Evolutionary conservation across 2,797 vertebrate species (phyloP).

Genomic region (Poecile montanus): DNA sequence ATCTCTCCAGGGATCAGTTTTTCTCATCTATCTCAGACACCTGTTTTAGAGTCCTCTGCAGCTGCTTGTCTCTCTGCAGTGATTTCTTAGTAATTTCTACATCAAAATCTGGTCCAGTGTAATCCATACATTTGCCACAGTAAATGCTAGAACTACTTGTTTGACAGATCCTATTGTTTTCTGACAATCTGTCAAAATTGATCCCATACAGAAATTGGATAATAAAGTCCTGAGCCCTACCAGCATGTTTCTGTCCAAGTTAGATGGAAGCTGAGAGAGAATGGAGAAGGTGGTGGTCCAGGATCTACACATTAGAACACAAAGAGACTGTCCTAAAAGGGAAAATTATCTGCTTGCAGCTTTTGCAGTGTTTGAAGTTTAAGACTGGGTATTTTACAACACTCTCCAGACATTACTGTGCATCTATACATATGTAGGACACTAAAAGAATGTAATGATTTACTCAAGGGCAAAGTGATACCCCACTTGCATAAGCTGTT

Average conservation of each 20-base stretch:
- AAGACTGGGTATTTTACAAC: neutral
- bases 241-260: neutral
- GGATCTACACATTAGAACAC: neutral
- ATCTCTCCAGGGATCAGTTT: neutral
- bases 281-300: neutral
- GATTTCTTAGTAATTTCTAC: neutral
- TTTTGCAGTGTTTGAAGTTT: slow-evolving; percentile 5
- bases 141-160: neutral
- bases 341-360: neutral
- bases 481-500: slow-evolving; percentile 13
- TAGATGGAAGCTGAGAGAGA: neutral
- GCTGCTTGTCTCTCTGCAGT: neutral
- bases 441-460: slow-evolving; percentile 33
- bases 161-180: neutral
- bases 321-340: neutral
- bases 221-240: neutral
- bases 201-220: neutral
- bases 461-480: slow-evolving; percentile 47
- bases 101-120: neutral
- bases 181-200: neutral
- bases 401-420: neutral
- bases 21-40: neutral
- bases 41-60: neutral
- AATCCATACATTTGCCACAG: neutral
- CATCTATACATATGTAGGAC: slow-evolving; percentile 17